Conservation (phyloP, 2,797 vertebrate genomes). For the Enteromius paludinosus region DNA sequence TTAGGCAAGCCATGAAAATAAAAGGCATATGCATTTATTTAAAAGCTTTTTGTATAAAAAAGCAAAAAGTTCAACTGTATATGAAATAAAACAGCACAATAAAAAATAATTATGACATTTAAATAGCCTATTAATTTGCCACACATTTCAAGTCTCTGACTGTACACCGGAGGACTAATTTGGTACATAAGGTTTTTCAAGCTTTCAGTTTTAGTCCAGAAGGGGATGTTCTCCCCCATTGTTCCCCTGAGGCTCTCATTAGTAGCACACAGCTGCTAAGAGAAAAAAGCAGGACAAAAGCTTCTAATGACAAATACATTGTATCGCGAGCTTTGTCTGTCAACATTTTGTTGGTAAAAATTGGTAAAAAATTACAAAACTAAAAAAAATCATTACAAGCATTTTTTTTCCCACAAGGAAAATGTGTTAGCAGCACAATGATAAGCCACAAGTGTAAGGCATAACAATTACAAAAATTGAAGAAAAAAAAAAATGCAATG, state of each 20-base stretch:
- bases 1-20: neutral
- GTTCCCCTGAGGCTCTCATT: slow-evolving; percentile 60
- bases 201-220: slow-evolving; percentile 35
- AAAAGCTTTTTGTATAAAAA: neutral
- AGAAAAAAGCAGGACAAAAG: slow-evolving; percentile 8
- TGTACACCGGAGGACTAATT: neutral
- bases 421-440: neutral
- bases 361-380: neutral
- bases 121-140: neutral
- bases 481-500: neutral
- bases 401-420: neutral
- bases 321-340: neutral
- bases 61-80: neutral
- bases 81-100: neutral
- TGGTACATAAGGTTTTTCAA: neutral
- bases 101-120: neutral
- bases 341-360: neutral
- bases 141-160: neutral
- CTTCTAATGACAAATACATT: neutral
- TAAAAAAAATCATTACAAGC: neutral
- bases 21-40: slow-evolving; percentile 16
- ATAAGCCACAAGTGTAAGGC: neutral
- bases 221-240: slow-evolving; percentile 44
- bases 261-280: slow-evolving; percentile 55
- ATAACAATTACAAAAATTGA: neutral